Conservation (phyloP, 1,140 invertebrate species). For the Cylas formicarius region DNA sequence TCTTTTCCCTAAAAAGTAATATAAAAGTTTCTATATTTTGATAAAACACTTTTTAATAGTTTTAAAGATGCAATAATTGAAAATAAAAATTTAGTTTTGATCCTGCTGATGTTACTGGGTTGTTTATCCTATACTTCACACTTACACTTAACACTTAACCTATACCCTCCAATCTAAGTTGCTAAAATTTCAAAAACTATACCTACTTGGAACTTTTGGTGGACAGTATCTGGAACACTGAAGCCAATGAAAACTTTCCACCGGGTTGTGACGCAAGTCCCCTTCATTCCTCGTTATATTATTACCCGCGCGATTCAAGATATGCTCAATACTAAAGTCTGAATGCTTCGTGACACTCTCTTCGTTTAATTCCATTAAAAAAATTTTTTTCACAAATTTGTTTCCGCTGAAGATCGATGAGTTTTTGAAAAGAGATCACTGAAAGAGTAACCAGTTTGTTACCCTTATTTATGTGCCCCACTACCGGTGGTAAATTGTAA, state of each 20-base stretch:
- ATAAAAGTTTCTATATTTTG: too few species aligned
- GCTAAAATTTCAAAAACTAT: too few species aligned
- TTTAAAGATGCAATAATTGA: too few species aligned
- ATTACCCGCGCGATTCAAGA: slow-evolving; percentile 41
- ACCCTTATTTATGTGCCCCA: slow-evolving; percentile 18
- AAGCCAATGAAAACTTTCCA: slow-evolving; percentile 52
- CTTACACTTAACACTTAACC: too few species aligned
- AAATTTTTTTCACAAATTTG: neutral
- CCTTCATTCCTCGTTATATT: slow-evolving; percentile 26
- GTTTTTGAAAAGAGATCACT: neutral
- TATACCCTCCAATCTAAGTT: too few species aligned
- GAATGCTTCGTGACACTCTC: slow-evolving; percentile 15
- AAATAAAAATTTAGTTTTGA: too few species aligned
- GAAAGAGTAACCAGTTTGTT: slow-evolving; percentile 5
- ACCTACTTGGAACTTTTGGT: slow-evolving; percentile 63
- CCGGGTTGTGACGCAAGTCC: too few species aligned
- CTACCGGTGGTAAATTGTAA: slow-evolving; percentile 16
- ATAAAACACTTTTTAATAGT: too few species aligned
- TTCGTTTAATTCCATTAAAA: slow-evolving; percentile 8
- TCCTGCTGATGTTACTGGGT: too few species aligned
- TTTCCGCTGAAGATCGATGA: neutral
- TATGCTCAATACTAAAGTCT: slow-evolving; percentile 50
- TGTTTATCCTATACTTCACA: too few species aligned
- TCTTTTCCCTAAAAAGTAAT: too few species aligned
- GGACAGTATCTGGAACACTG: slow-evolving; percentile 69